Evolutionary conservation across 2,888 invertebrate genomes (phyloP).

Genomic region (Villa cingulata): DNA sequence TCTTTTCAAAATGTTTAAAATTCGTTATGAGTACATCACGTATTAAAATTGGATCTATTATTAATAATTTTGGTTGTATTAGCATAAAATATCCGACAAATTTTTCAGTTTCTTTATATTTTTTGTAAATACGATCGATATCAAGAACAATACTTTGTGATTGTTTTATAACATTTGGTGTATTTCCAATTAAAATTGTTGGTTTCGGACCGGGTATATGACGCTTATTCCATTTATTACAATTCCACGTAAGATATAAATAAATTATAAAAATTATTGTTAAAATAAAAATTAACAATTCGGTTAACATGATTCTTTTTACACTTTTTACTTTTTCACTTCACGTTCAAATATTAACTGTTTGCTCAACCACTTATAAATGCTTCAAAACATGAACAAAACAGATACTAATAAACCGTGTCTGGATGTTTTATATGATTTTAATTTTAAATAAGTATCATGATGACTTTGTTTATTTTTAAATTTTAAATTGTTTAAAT

Average conservation of each 20-base stretch:
- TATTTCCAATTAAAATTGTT: conserved; percentile 23
- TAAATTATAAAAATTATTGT: conserved; percentile 3
- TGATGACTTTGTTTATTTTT: too few species aligned
- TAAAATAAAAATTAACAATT: background rate
- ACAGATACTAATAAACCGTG: too few species aligned
- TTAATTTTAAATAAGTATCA: too few species aligned
- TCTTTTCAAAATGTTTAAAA: conserved; percentile 18
- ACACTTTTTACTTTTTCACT: too few species aligned
- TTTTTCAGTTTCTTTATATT: conserved; percentile 11
- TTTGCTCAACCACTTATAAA: too few species aligned
- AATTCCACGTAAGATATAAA: conserved; percentile 17
- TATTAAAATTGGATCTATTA: conserved; percentile 25
- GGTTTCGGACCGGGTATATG: conserved; percentile 25
- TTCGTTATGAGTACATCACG: conserved; percentile 18
- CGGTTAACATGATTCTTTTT: too few species aligned
- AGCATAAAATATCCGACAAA: conserved; percentile 29
- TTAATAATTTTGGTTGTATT: conserved; percentile 21
- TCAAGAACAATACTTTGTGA: background rate
- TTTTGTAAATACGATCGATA: conserved; percentile 1
- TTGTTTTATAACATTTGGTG: conserved; percentile 10
- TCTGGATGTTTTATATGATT: too few species aligned
- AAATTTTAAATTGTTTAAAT: too few species aligned
- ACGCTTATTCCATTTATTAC: conserved; percentile 24
- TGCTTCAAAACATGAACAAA: too few species aligned
- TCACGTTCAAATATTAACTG: too few species aligned